Conservation (phyloP, 1,140 invertebrate species). For the Plectus sambesii region DNA sequence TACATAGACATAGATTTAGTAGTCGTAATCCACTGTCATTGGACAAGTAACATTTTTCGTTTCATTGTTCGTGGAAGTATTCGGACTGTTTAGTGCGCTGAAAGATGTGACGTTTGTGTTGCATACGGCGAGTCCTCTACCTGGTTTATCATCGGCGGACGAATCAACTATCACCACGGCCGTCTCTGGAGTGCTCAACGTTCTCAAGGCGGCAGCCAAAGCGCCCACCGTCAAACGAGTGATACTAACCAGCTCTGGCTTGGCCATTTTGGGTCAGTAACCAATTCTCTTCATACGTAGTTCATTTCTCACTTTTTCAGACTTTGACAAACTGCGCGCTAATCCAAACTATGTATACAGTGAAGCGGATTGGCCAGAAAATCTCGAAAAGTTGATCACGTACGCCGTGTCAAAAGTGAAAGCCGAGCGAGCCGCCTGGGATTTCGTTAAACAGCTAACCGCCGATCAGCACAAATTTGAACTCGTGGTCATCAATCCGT, state of each 20-base stretch:
- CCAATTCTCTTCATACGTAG: not conserved
- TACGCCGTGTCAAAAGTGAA: conserved; percentile 53
- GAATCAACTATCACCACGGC: conserved; percentile 52
- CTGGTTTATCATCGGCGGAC: conserved; percentile 51
- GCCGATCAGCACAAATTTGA: no score
- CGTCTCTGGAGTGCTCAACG: conserved; percentile 52
- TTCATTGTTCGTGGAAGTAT: no score
- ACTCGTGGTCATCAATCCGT: no score
- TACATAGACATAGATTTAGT: no score
- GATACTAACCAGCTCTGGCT: conserved; percentile 54
- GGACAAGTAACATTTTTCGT: no score
- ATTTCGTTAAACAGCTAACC: conserved; percentile 50
- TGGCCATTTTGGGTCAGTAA: conserved; percentile 50
- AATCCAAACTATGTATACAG: conserved; percentile 48
- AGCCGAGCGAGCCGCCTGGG: conserved; percentile 55
- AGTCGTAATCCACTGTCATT: no score
- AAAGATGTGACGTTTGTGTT: no score
- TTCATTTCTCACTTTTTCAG: conserved; percentile 24
- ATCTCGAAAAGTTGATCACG: conserved; percentile 34
- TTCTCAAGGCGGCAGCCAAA: conserved; percentile 51
- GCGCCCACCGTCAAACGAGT: conserved; percentile 52
- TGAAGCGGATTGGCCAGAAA: conserved; percentile 54
- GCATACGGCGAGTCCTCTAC: no score
- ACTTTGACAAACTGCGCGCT: conserved; percentile 40
- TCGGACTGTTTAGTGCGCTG: no score